Evolutionary conservation across 2,888 invertebrate species (phyloP).

Genomic region (Hybos culiciformis): DNA sequence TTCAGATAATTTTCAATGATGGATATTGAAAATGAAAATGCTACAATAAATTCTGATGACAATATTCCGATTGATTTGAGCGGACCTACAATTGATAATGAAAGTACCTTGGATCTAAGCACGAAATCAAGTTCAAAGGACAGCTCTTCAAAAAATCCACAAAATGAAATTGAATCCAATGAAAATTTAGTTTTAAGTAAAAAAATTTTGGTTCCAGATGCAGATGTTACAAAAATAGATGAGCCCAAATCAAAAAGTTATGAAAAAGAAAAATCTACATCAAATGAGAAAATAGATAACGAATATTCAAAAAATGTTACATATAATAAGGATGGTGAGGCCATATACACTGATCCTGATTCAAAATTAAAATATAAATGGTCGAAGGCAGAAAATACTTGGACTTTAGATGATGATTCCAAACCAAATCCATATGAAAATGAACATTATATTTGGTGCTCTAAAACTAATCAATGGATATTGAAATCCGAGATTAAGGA

Average conservation of each 20-base stretch:
- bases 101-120: too few relatives aligned
- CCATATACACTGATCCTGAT: slow-evolving; percentile 61
- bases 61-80: too few relatives aligned
- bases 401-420: slow-evolving; percentile 29
- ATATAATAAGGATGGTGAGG: slow-evolving; percentile 50
- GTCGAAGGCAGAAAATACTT: slow-evolving; percentile 40
- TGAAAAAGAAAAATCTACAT: not conserved
- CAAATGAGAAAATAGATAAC: not conserved
- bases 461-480: slow-evolving; percentile 39
- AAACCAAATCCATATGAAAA: slow-evolving; percentile 26
- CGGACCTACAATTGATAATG: too few relatives aligned
- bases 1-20: too few relatives aligned
- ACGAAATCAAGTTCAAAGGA: too few relatives aligned
- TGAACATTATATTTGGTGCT: slow-evolving; percentile 32
- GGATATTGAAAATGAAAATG: too few relatives aligned
- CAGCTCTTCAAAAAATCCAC: too few relatives aligned
- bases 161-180: too few relatives aligned
- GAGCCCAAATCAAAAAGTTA: too few relatives aligned
- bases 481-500: slow-evolving; percentile 24
- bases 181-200: too few relatives aligned
- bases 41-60: too few relatives aligned
- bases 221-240: not conserved
- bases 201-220: too few relatives aligned
- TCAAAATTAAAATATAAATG: slow-evolving; percentile 54
- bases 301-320: slow-evolving; percentile 46